Percentiles rank a stretch among this genome's conserved stretches.
These are phyloP conservation scores for Trematomus loennbergii DNA, from an alignment of 2,113 vertebrate genomes.

Conservation along the genomic window DNA sequence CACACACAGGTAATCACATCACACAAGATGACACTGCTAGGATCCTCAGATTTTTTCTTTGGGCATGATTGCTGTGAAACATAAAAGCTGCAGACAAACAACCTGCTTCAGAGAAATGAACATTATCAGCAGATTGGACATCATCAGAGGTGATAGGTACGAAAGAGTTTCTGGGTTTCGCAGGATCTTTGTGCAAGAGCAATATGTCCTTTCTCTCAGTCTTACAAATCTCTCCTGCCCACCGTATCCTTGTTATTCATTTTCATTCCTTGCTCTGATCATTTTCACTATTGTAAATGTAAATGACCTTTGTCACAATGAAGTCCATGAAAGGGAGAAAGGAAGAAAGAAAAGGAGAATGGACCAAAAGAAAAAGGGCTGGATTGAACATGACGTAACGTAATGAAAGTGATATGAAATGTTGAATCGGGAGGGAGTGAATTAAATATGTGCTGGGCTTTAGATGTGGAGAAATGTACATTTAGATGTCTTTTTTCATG, in stretches of 20 bases:
- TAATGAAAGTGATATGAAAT: slow-evolving; percentile 43
- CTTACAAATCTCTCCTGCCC: not conserved
- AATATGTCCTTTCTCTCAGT: too few relatives aligned
- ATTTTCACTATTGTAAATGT: slow-evolving; percentile 18
- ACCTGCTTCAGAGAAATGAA: not conserved
- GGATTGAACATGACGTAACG: slow-evolving; percentile 50
- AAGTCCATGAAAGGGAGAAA: slow-evolving; percentile 15
- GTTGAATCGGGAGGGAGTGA: slow-evolving; percentile 6
- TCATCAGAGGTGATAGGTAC: not conserved
- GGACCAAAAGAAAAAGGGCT: not conserved
- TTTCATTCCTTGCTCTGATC: slow-evolving; percentile 21
- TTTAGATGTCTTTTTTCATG: not conserved
- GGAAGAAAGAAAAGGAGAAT: not conserved
- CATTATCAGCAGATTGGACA: not conserved
- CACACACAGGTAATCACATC: not conserved
- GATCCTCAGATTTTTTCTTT: not conserved
- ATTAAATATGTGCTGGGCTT: not conserved
- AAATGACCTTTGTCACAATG: slow-evolving; percentile 61
- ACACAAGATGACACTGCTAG: not conserved
- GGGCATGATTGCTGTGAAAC: too few relatives aligned
- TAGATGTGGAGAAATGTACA: not conserved
- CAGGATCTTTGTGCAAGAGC: not conserved
- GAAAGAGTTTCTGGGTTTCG: not conserved
- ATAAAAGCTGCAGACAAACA: not conserved
- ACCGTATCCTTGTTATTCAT: not conserved